phyloP scores from a whole-genome alignment of 2,113 vertebrate genomes.

The Bubo scandiacus region DNA sequence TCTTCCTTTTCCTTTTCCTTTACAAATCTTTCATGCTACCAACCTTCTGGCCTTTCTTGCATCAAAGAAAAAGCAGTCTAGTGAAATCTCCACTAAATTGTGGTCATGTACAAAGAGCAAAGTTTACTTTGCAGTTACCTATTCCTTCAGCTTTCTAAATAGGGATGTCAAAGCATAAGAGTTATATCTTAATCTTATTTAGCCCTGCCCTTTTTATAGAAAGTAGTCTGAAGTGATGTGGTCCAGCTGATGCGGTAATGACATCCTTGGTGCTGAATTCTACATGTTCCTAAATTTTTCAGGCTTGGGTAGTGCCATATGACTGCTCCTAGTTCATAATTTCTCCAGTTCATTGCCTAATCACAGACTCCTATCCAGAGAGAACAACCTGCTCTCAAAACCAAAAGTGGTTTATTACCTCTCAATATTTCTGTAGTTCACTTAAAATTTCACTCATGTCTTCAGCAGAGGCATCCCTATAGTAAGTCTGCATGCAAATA shows the following conservation, averaged over 20 bases:
- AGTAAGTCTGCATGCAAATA: rapidly evolving
- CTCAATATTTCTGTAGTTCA: neutral
- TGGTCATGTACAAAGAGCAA: neutral
- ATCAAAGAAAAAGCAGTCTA: neutral
- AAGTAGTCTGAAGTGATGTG: neutral
- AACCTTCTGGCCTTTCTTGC: neutral
- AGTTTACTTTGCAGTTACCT: neutral
- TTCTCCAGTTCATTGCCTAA: neutral
- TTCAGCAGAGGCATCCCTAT: neutral
- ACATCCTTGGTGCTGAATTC: neutral
- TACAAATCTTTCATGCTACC: neutral
- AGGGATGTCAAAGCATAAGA: neutral
- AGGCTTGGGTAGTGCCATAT: neutral
- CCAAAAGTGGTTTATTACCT: neutral
- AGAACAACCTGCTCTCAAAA: neutral
- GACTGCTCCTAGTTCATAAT: neutral
- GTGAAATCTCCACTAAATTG: neutral
- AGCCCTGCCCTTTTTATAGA: neutral
- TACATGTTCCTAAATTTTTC: neutral
- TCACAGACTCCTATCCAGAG: neutral
- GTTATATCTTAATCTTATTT: neutral
- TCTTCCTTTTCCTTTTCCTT: neutral
- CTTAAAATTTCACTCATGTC: neutral
- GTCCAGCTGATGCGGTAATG: neutral
- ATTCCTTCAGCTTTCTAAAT: neutral